Conservation (phyloP, 2,888 invertebrate genomes). For the Lamellibrachia columna region DNA sequence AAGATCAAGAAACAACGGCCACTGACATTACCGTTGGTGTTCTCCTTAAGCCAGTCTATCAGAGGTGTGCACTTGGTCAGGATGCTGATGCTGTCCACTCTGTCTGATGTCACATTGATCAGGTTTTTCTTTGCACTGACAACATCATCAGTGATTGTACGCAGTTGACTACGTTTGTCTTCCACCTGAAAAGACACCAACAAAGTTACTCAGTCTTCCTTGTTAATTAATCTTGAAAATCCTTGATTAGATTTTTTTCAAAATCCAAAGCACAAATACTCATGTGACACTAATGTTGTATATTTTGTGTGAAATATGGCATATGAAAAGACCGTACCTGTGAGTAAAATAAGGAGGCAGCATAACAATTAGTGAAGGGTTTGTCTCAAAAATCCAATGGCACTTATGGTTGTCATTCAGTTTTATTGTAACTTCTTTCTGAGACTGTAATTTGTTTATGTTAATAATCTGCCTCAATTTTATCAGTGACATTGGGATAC, state of each 20-base stretch:
- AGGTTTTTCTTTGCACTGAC: slow-evolving; percentile 35
- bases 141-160: slow-evolving; percentile 31
- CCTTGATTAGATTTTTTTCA: too few relatives aligned
- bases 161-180: slow-evolving; percentile 26
- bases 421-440: not conserved
- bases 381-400: not conserved
- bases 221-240: not conserved
- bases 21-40: slow-evolving; percentile 31
- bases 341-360: not conserved
- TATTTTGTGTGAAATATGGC: not conserved
- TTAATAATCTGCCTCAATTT: not conserved
- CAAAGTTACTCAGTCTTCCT: not conserved
- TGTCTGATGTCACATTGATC: slow-evolving; percentile 37
- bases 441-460: not conserved
- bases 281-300: not conserved
- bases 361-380: not conserved
- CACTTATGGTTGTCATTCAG: not conserved
- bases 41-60: slow-evolving; percentile 47
- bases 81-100: slow-evolving; percentile 41
- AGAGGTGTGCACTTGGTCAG: slow-evolving; percentile 43
- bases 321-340: not conserved
- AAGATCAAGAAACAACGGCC: too few relatives aligned
- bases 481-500: not conserved
- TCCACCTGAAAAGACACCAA: slow-evolving; percentile 26
- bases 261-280: too few relatives aligned